Percentiles rank a stretch among this genome's conserved stretches.
Evolutionary conservation across 2,113 vertebrate species (phyloP).

Genomic region (Percina caprodes): DNA sequence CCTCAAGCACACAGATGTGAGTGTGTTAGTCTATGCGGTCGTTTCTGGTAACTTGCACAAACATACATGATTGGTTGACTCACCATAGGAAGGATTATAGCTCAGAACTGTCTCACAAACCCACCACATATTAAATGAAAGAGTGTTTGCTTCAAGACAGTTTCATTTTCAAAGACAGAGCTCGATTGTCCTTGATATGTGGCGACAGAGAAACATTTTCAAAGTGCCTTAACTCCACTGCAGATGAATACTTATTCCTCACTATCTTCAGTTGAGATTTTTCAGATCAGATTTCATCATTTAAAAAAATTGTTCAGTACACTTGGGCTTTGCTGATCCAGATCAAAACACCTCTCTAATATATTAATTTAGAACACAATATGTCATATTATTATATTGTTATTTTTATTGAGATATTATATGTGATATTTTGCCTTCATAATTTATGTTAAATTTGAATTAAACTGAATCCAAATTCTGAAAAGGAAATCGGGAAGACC

Average conservation of each 20-base stretch:
- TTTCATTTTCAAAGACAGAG: conserved; percentile 36
- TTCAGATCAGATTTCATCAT: not conserved
- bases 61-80: conserved; percentile 22
- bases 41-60: not conserved
- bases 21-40: not conserved
- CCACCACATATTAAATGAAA: conserved; percentile 46
- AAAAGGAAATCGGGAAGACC: no score
- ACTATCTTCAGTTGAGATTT: not conserved
- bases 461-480: no score
- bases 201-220: conserved; percentile 1
- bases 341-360: conserved; percentile 1
- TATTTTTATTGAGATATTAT: no score
- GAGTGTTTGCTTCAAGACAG: conserved; percentile 39
- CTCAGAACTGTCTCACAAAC: conserved; percentile 41
- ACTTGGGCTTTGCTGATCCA: not conserved
- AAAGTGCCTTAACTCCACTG: conserved; percentile 19
- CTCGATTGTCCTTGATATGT: conserved; percentile 10
- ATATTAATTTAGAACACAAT: not conserved
- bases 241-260: conserved; percentile 25
- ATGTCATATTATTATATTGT: not conserved
- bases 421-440: not conserved
- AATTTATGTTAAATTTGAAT: not conserved
- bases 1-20: not conserved
- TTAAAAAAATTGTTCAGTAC: not conserved
- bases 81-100: conserved; percentile 29